phyloP scores from a whole-genome alignment of 1,140 invertebrate species.

The Druon quercuslanigerum region DNA sequence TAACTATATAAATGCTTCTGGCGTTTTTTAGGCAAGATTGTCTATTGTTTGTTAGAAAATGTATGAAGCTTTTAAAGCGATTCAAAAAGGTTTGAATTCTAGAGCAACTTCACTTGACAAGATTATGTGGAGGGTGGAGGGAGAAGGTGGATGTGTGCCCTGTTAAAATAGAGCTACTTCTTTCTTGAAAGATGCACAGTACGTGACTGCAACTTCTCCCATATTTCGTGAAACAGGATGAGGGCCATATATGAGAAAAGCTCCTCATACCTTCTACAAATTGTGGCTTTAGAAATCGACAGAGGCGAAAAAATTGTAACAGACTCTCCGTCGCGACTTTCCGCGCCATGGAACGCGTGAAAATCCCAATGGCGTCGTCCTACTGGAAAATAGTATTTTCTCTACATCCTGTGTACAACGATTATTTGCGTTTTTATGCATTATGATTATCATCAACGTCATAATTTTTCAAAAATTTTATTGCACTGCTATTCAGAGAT shows the following conservation, averaged over 20 bases:
- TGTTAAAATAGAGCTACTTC: conserved; percentile 54
- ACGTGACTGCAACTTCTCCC: conserved; percentile 61
- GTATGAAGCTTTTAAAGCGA: not conserved
- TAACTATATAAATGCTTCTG: no score
- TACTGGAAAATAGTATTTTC: conserved; percentile 10
- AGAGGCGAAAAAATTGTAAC: conserved; percentile 40
- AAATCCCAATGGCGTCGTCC: conserved; percentile 30
- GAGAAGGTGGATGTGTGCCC: conserved; percentile 2
- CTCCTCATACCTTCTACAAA: conserved; percentile 54
- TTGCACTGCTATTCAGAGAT: no score
- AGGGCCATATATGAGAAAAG: conserved; percentile 51
- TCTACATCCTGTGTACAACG: not conserved
- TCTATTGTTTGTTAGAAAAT: not conserved
- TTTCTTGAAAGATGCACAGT: conserved; percentile 58
- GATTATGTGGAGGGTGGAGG: conserved; percentile 19
- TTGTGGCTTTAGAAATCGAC: conserved; percentile 50
- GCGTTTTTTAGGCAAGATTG: no score
- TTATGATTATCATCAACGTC: not conserved
- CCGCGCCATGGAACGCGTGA: conserved; percentile 10
- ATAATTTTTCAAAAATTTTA: no score
- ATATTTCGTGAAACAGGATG: conserved; percentile 55
- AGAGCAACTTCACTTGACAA: conserved; percentile 16
- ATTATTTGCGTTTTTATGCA: not conserved
- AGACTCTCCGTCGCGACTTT: conserved; percentile 41
- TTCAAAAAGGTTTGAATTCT: conserved; percentile 10